A percentile compares a stretch with the other conserved stretches of the same genome.
Conservation (phyloP, 2,113 vertebrate species). For the Lonchura striata region DNA sequence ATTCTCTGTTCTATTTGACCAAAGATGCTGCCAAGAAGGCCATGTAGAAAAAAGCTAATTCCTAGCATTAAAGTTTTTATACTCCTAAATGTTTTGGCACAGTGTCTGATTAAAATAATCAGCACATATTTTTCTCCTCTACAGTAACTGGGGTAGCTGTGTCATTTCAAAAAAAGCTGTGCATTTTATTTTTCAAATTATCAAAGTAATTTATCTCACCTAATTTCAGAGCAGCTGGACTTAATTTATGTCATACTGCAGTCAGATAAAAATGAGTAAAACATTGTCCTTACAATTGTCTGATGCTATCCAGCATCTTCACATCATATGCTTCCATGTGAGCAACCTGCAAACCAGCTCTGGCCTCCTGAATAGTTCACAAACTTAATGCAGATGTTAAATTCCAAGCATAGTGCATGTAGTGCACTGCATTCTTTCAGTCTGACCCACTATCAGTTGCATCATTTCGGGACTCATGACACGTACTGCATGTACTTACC, state of each 20-base stretch:
- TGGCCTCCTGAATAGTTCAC: not conserved
- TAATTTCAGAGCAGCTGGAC: conserved; percentile 28
- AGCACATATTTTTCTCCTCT: not conserved
- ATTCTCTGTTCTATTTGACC: not conserved
- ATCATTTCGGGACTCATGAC: conserved; percentile 3
- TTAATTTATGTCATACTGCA: not conserved
- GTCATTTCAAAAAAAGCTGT: not conserved
- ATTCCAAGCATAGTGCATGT: conserved; percentile 2
- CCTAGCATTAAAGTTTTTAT: not conserved
- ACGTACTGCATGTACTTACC: not conserved
- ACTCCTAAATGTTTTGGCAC: not conserved
- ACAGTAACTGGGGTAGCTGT: not conserved
- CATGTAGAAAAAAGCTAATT: not conserved
- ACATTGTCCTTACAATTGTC: not conserved
- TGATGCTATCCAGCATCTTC: not conserved
- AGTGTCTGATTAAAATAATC: not conserved
- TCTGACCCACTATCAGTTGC: not conserved
- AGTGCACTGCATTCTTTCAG: not conserved
- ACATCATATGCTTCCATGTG: not conserved
- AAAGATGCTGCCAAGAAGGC: not conserved
- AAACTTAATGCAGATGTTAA: conserved; percentile 1
- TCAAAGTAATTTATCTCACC: conserved; percentile 7
- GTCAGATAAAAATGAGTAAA: not conserved
- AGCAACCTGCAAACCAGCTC: not conserved
- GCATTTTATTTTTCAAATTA: conserved; percentile 21